phyloP scores from a whole-genome alignment of 2,797 vertebrate genomes.

The Ctenosaura bakeri region DNA sequence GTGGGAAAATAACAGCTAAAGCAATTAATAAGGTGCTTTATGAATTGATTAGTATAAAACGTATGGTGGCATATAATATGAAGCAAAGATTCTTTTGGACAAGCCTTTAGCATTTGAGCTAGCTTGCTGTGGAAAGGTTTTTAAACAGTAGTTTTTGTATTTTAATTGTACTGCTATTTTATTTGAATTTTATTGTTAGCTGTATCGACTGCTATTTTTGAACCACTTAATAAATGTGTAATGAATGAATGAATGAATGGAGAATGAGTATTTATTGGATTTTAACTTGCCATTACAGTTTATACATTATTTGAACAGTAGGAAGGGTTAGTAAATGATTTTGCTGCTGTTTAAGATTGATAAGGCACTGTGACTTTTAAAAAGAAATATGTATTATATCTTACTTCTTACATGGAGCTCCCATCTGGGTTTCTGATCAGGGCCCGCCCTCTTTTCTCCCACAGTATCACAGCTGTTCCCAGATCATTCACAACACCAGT shows the following conservation, averaged over 20 bases:
- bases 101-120: neutral
- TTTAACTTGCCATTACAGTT: neutral
- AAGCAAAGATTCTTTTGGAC: constrained; percentile 2
- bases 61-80: neutral
- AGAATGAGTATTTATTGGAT: neutral
- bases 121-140: neutral
- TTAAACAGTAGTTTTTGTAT: neutral
- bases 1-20: constrained; percentile 16
- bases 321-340: constrained; percentile 33
- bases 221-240: neutral
- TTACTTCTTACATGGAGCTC: neutral
- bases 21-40: neutral
- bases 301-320: constrained; percentile 31
- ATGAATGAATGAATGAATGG: neutral
- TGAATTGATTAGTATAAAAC: neutral
- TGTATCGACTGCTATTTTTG: neutral
- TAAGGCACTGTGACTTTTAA: neutral
- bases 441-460: neutral
- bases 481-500: neutral
- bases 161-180: neutral
- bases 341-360: constrained; percentile 7
- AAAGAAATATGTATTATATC: neutral
- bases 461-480: neutral
- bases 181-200: neutral
- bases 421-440: neutral